Base-by-base conservation (phyloP, 2,113 vertebrate genomes). In the Atractosteus spatula region DNA sequence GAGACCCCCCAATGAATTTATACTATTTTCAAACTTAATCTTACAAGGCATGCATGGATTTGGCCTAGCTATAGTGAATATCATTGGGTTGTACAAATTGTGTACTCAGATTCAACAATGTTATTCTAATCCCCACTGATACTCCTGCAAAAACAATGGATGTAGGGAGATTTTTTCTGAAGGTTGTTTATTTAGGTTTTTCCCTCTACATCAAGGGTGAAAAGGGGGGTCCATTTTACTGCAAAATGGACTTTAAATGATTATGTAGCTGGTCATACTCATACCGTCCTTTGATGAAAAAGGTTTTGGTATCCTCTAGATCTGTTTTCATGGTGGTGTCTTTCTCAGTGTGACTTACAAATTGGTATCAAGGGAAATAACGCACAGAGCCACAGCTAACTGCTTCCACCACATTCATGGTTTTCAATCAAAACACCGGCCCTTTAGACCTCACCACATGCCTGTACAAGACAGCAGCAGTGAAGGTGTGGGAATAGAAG, bases 81-180 rank as follows among this genome's bases (percentile, higher is more conserved):
- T 59, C 66, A 55, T 29, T 54, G 44, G 69, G 65, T 47, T 69
- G 70, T 65, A 51, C 42, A 65, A 69, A 69, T 69, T 43, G 42
- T 67, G 51, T 16, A 54, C 64, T 69, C 41, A 10, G 68, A 59
- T 72, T 61, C 41, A 47, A 66, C 3, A 72, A 62, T 83, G 79
- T 81, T 85, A 47, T 84, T 80, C 65, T 74, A 74, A 66, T 74
- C 71, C 75, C 78, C 76, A 78, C 45, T 45, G 71, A 68, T 79
- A 72, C 76, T 69, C 75, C 72, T 68, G 73, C 63, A 59, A 72
- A 83, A 84, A 81, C 75, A 81, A 71, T 69, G 71, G 74, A 62
- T 76, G 64, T 62, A 17, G 70, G 68, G 0, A 80, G 81, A 80
- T 81, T 82, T 64, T 72, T 74, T 79, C 74, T 65, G 73, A 76